A percentile compares a stretch with the other conserved stretches of the same genome.
These are phyloP conservation scores for Selene dorsalis DNA, from an alignment of 2,797 vertebrate species.

Conservation along the genomic window DNA sequence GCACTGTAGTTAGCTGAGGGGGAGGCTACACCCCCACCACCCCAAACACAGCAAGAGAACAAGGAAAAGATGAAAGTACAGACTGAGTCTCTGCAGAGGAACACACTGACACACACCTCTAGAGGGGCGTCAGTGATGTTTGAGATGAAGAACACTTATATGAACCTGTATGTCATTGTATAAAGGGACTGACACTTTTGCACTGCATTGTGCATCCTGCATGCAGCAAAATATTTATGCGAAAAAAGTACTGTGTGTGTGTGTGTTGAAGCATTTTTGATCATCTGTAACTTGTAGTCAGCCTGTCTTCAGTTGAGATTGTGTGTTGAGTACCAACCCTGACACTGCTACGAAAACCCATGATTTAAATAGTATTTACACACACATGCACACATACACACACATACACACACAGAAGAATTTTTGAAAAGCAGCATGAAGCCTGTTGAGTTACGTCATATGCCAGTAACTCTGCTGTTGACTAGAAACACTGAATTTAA, in stretches of 20 bases:
- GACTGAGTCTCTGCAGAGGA: not conserved
- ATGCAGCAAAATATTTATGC: no score
- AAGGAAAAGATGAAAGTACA: no score
- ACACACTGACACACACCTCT: not conserved
- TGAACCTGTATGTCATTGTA: not conserved
- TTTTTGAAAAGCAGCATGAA: slow-evolving; percentile 5
- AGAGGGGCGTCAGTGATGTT: not conserved
- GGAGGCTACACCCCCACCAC: no score
- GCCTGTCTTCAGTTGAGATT: slow-evolving; percentile 6
- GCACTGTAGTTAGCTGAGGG: no score
- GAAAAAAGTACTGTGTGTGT: not conserved
- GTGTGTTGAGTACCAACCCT: slow-evolving; percentile 17
- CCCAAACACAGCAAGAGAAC: no score
- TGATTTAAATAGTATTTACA: not conserved
- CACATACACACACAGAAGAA: not conserved
- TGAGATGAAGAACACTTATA: not conserved
- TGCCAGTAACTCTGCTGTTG: slow-evolving; percentile 7
- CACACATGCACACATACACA: not conserved
- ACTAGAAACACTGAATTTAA: slow-evolving; percentile 28
- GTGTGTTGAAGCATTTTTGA: not conserved
- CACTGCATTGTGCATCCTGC: not conserved
- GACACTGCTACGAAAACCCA: slow-evolving; percentile 9
- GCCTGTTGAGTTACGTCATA: slow-evolving; percentile 16
- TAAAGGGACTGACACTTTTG: not conserved
- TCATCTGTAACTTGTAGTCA: slow-evolving; percentile 31